Evolutionary conservation across 2,113 vertebrate species (phyloP).

Genomic region (Piaya cayana): DNA sequence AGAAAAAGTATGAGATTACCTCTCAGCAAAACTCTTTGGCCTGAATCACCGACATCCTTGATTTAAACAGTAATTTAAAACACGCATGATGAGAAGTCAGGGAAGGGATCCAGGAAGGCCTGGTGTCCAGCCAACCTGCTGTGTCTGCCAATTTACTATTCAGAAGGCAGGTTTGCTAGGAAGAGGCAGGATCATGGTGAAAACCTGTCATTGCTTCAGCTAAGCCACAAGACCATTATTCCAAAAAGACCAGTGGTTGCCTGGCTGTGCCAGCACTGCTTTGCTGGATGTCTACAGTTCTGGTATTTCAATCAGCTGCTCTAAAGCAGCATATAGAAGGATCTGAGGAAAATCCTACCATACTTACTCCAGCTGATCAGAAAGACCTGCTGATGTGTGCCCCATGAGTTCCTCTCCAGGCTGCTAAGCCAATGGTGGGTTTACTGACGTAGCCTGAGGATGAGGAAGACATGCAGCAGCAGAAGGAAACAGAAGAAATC

Average conservation of each 20-base stretch:
- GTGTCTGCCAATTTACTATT: conserved; percentile 49
- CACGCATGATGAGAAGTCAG: conserved; percentile 64
- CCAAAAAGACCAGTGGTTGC: not conserved
- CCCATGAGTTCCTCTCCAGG: fast-evolving
- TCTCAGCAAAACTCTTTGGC: conserved; percentile 66
- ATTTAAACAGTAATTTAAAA: conserved; percentile 72
- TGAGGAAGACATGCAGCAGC: not conserved
- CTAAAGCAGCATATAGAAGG: not conserved
- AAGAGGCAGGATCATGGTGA: conserved; percentile 21
- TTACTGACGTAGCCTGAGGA: not conserved
- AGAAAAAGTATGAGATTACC: conserved; percentile 60
- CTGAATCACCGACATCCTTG: conserved; percentile 67
- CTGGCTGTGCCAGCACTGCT: not conserved
- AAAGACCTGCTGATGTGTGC: not conserved
- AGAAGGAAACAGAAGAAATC: not conserved
- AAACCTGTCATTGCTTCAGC: conserved; percentile 12
- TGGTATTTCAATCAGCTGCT: not conserved
- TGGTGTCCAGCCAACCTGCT: conserved; percentile 52
- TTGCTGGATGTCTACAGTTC: not conserved
- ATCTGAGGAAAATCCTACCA: not conserved
- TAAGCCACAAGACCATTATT: not conserved
- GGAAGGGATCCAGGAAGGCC: conserved; percentile 60
- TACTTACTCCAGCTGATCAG: not conserved
- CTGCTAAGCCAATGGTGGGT: not conserved
- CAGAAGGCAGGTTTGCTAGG: conserved; percentile 41